Evolutionary conservation across 2,888 invertebrate species (phyloP), one percentile per base, ranked within the genome.

Genomic region (Prosapia bicincta): DNA sequence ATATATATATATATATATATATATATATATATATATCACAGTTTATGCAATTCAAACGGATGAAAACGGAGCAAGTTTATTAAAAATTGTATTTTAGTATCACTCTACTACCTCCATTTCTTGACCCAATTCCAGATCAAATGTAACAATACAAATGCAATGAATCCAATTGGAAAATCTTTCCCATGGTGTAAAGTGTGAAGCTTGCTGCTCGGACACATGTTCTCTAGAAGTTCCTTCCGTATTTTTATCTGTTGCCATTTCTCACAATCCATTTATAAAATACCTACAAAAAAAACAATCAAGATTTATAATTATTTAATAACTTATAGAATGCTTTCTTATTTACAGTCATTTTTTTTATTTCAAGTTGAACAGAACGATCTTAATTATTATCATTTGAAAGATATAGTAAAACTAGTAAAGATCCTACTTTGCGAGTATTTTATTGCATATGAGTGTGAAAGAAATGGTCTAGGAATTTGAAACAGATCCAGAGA

Each of bases 41-140:
- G n/a, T n/a, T n/a, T n/a, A n/a, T n/a, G n/a, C n/a, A n/a, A n/a
- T n/a, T n/a, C n/a, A n/a, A n/a, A n/a, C n/a, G n/a, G n/a, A n/a
- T n/a, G n/a, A n/a, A n/a, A n/a, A n/a, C n/a, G n/a, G n/a, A n/a
- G n/a, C n/a, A n/a, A n/a, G n/a, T n/a, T n/a, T n/a, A n/a, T n/a
- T n/a, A n/a, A n/a, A n/a, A n/a, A n/a, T n/a, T n/a, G n/a, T n/a
- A 71, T 5, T 30, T 30, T 30, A 30, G 9, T 30, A 9, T 30
- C 15, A 38, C 9, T 38, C 38, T 69, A 75, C 78, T 83, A 93
- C 93, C 90, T 99, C 98, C 86, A 98, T 91, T n/a, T 97, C 96
- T 87, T 99, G 99, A 20, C 99, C 99, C 76, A 99, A 88, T 87
- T 99, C 99, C 82, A 99, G 88, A 88, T 99, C 99, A 87, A 99